These are phyloP conservation scores for Delphinus delphis DNA, from an alignment of 2,113 vertebrate species.

Conservation along the genomic window DNA sequence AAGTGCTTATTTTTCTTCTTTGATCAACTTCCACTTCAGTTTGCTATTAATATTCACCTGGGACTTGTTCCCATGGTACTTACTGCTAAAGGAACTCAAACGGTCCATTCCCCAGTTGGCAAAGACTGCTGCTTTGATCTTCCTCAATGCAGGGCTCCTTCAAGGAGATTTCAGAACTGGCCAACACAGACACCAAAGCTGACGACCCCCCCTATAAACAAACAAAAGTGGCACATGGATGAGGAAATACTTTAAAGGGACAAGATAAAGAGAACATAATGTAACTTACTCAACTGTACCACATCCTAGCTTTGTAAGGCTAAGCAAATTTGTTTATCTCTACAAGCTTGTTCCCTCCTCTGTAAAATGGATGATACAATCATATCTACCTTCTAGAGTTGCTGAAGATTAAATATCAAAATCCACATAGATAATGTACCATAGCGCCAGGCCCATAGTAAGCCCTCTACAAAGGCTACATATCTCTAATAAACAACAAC, in stretches of 20 bases:
- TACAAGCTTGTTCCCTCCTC: neutral
- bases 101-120: slow-evolving; percentile 87
- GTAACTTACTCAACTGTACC: neutral
- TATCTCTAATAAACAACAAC: neutral
- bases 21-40: neutral
- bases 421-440: neutral
- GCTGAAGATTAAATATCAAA: slow-evolving; percentile 15
- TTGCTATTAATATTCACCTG: slow-evolving; percentile 1
- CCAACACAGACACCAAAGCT: neutral
- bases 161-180: neutral
- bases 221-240: slow-evolving; percentile 25
- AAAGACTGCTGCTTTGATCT: neutral
- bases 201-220: slow-evolving; percentile 2
- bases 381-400: neutral
- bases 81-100: slow-evolving; percentile 93
- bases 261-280: neutral
- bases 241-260: slow-evolving; percentile 48
- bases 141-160: neutral
- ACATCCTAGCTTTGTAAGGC: neutral
- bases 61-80: slow-evolving; percentile 77
- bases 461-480: neutral
- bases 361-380: neutral
- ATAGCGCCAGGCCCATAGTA: neutral
- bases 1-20: slow-evolving; percentile 36
- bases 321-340: slow-evolving; percentile 15